Percentiles rank a stretch among this genome's conserved stretches.
These are phyloP conservation scores for Lasioglossum albipes DNA, from an alignment of 1,140 invertebrate genomes.

Conservation along the genomic window DNA sequence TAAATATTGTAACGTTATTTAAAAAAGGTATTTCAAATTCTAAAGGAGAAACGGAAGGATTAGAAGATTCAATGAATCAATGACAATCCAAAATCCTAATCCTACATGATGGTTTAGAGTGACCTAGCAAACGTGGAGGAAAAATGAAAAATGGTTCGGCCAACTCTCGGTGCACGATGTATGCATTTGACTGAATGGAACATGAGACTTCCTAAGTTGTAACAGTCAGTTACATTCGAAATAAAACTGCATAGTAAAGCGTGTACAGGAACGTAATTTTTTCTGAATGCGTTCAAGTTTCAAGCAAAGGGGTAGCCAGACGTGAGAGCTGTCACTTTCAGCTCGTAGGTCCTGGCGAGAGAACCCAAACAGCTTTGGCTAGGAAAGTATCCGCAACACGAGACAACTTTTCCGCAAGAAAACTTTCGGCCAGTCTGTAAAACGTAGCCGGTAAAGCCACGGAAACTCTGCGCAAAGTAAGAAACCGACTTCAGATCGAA, in stretches of 20 bases:
- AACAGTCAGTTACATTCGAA: not conserved
- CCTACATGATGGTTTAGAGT: no score
- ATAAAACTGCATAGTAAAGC: not conserved
- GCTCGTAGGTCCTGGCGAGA: not conserved
- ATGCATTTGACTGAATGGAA: not conserved
- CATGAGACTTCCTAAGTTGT: not conserved
- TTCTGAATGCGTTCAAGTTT: not conserved
- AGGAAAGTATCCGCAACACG: constrained; percentile 13
- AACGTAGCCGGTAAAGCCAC: not conserved
- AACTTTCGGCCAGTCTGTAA: constrained; percentile 12
- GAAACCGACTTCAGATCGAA: not conserved
- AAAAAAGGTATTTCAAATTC: no score
- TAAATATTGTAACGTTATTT: no score
- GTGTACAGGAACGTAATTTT: not conserved
- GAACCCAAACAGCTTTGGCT: not conserved
- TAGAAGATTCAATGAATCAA: no score
- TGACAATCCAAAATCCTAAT: no score
- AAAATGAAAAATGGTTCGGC: no score
- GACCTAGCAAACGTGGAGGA: no score
- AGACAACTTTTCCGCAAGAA: not conserved
- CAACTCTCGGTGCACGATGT: no score
- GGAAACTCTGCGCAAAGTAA: not conserved
- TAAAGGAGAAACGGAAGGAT: no score
- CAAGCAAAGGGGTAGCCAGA: not conserved
- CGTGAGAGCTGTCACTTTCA: constrained; percentile 5